Evolutionary conservation across 2,113 vertebrate species (phyloP).

Genomic region (Otolemur garnettii): DNA sequence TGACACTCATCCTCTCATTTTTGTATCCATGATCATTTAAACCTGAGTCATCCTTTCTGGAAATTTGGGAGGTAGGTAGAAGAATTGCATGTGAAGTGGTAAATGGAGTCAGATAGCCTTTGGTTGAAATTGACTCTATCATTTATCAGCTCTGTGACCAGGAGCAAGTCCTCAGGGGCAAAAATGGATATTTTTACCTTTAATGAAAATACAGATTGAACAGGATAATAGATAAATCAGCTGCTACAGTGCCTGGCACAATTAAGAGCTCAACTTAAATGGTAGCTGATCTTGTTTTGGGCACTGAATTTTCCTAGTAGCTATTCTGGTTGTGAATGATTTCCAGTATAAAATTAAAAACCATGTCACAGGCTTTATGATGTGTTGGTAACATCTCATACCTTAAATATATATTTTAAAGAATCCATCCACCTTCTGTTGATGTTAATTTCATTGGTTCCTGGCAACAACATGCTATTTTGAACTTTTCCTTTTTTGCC

Average conservation of each 20-base stretch:
- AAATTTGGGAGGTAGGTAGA: not conserved
- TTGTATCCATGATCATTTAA: not conserved
- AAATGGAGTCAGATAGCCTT: not conserved
- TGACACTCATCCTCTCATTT: not conserved
- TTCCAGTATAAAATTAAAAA: not conserved
- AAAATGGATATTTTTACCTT: slow-evolving; percentile 34
- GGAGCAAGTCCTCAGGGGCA: not conserved
- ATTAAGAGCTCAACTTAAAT: not conserved
- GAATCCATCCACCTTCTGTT: not conserved
- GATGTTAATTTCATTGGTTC: slow-evolving; percentile 33
- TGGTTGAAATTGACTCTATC: not conserved
- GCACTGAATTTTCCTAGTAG: not conserved
- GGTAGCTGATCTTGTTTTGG: not conserved
- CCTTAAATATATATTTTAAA: not conserved
- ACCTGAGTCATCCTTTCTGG: not conserved
- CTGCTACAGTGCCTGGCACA: not conserved
- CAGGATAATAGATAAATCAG: not conserved
- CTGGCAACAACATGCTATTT: not conserved
- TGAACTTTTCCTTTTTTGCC: slow-evolving; percentile 14
- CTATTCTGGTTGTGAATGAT: not conserved
- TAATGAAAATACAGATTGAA: not conserved
- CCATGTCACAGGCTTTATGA: not conserved
- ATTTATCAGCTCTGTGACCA: not conserved
- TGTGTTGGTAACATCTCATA: not conserved
- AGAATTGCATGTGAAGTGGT: not conserved